Percentiles rank a stretch among this genome's conserved stretches.
Conservation (phyloP, 2,113 vertebrate genomes). For the Colossoma macropomum region DNA sequence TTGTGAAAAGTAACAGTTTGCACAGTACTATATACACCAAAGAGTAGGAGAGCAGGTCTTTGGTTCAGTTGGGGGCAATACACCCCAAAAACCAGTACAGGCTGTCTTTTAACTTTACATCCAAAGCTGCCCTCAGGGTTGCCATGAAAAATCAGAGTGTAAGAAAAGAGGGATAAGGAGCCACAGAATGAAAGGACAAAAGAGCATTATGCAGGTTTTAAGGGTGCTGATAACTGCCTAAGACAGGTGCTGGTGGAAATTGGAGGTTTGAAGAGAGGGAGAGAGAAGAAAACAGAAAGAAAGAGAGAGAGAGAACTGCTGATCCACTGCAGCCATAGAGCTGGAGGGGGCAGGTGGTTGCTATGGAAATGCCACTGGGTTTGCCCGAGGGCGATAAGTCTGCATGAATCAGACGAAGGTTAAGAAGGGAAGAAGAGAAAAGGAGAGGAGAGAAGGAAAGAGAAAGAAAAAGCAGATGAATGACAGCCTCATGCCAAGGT, state of each 20-base stretch:
- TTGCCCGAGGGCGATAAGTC: constrained; percentile 89
- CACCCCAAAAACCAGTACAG: constrained; percentile 27
- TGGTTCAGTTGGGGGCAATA: constrained; percentile 35
- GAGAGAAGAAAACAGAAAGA: constrained; percentile 33
- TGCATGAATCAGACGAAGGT: constrained; percentile 87
- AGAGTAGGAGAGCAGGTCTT: not conserved
- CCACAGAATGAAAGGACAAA: constrained; percentile 44
- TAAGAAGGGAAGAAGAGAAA: constrained; percentile 46
- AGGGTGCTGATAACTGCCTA: constrained; percentile 53
- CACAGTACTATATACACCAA: not conserved
- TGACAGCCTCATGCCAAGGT: constrained; percentile 40
- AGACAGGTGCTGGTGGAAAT: constrained; percentile 43
- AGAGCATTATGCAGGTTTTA: constrained; percentile 56
- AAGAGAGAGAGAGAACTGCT: constrained; percentile 57
- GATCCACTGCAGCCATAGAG: constrained; percentile 77
- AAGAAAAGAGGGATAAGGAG: constrained; percentile 54
- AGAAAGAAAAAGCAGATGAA: constrained; percentile 43
- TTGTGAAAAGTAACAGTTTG: no score
- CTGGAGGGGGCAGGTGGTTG: constrained; percentile 80
- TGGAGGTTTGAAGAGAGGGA: not conserved
- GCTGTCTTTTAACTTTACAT: constrained; percentile 40
- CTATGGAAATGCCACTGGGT: constrained; percentile 84
- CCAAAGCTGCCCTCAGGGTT: constrained; percentile 52
- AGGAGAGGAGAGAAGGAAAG: constrained; percentile 13
- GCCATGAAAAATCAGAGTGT: constrained; percentile 47